Base-by-base conservation (phyloP, 2,113 vertebrate species). In the Corythaixoides concolor region DNA sequence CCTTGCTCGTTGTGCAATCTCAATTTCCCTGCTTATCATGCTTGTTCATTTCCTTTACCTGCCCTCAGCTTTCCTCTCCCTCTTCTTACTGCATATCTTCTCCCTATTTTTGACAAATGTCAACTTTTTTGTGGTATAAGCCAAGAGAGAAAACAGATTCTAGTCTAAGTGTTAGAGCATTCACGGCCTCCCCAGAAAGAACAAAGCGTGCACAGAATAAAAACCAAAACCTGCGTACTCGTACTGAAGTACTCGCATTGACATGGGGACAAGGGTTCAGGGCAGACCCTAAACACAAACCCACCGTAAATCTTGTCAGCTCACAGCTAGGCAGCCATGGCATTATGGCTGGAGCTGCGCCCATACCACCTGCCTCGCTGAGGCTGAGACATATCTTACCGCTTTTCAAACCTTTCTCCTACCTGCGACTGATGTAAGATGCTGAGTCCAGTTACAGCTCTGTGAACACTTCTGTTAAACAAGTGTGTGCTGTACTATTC, bases 21-120 rank as follows among this genome's bases (percentile, higher is more conserved):
- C 81, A 21, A 5, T 21, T 37, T 66, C 78, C 87, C 77, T 96
- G 33, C 78, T 93, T 60, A 52, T 59, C 17, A 18, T 9, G 14
- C 63, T 87, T 35, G 37, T 24, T 70, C 37, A 39, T 60, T 72
- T 91, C 77, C 76, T 92, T 89, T 73, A 83, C 81, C 77, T 85
- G 89, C 85, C 89, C 94, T 92, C 88, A 95, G 93, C 91, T 93
- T 66, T 88, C 66, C 95, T 79, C 70, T 94, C 89, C 84, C 84
- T 91, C 77, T 89, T 94, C 80, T 92, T 35, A 86, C 74, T 49
- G 62, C 45, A 2, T 15, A 35, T 89, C 77, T 87, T 91, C 70
- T 93, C 85, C 79, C 78, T 86, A 70, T 33, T 80, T 94, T 92
- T 14, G 35, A 47, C 13, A 90, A 73, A 93, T 75, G 26, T 89